A percentile compares a stretch with the other conserved stretches of the same genome.
These are phyloP conservation scores for Heliconius eleuchia DNA, from an alignment of 1,140 invertebrate species.

Conservation along the genomic window DNA sequence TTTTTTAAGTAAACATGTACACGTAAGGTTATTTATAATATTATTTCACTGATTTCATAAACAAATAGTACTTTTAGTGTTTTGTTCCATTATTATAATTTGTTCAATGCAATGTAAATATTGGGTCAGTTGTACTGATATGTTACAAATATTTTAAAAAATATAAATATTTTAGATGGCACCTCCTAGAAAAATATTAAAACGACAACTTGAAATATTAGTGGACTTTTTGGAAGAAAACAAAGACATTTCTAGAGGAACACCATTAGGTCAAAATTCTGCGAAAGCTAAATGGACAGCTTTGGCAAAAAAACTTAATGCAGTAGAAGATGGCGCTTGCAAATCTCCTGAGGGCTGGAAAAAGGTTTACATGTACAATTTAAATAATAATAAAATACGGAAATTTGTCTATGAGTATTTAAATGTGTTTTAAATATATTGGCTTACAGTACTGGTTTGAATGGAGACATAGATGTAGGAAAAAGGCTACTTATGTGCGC, in stretches of 20 bases:
- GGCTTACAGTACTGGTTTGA: constrained; percentile 72
- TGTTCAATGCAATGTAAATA: no score
- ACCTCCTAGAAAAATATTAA: constrained; percentile 64
- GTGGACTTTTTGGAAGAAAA: constrained; percentile 68
- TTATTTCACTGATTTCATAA: background rate
- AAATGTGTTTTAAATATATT: background rate
- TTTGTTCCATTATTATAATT: background rate
- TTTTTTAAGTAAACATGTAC: background rate
- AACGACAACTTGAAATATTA: constrained; percentile 63
- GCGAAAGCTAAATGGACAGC: constrained; percentile 60
- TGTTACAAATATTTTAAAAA: background rate
- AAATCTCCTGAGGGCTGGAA: constrained; percentile 70
- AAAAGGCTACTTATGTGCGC: constrained; percentile 62
- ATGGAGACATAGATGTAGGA: constrained; percentile 72
- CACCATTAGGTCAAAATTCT: constrained; percentile 50
- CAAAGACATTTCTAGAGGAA: constrained; percentile 62
- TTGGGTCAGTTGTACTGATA: background rate
- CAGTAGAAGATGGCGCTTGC: constrained; percentile 55
- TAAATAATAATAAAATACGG: background rate
- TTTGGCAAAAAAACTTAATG: constrained; percentile 63
- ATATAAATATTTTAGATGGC: constrained; percentile 56
- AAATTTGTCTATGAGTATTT: background rate
- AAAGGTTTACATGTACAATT: constrained; percentile 42
- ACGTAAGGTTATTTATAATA: background rate
- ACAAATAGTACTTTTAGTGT: background rate